Base-by-base conservation (phyloP, 2,888 invertebrate species). In the Eulithis testata region DNA sequence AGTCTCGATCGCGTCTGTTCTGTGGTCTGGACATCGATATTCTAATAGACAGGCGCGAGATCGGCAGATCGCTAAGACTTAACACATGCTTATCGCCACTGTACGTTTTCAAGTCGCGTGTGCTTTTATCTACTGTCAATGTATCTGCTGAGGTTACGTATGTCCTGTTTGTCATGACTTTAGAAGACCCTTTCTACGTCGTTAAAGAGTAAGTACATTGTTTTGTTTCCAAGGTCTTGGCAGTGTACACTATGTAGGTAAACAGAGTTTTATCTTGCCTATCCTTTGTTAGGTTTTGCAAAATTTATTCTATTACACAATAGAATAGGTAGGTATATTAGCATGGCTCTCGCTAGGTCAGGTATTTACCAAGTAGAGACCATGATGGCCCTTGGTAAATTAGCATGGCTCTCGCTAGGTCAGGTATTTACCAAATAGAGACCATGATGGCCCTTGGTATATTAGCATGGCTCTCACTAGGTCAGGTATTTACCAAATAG, bases 101-200 rank as follows among this genome's bases (percentile, higher is more conserved):
- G n/a, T n/a, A 76, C 73, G 72, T 68, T 71, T 72, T 70, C 67
- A 63, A 73, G 72, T 59, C 73, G 66, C 71, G 69, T 62, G 75
- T 76, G 74, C 59, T 65, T 58, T 61, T 50, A 70, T 69, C 64
- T 65, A 66, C 62, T 76, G 74, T 87, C 88, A 83, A 91, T 91
- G 91, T 80, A 76, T 83, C 81, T 76, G 74, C 75, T 84, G 80
- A 76, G 70, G 74, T 72, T 78, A 76, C 77, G 73, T 77, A 75
- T 73, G 80, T 89, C 81, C 86, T 90, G 84, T 94, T 94, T 95
- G 97, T 95, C 96, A 98, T 99, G 98, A 98, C 98, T 95, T 95
- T 98, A 94, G 98, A 99, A 95, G 99, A 99, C 94, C 99, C 99
- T 76, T 99, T 98, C 95, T 98, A 98, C 95, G 98, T 98, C 91